These are phyloP conservation scores for Platyrinchus mystaceus DNA, from an alignment of 2,797 vertebrate genomes.

Conservation along the genomic window DNA sequence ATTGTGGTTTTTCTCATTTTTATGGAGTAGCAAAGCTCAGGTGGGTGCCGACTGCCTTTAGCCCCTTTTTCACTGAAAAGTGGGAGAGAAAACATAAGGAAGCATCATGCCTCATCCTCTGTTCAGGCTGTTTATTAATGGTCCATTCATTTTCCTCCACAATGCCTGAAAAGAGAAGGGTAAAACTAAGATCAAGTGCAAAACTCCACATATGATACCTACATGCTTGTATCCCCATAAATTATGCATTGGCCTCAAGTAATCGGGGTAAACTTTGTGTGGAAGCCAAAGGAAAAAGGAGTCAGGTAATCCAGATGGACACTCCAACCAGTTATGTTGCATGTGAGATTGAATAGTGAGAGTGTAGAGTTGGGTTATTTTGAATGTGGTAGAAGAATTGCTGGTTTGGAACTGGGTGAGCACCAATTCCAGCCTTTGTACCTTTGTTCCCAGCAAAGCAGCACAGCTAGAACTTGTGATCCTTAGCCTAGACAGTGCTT, in stretches of 20 bases:
- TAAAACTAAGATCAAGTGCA: background rate
- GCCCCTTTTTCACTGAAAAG: background rate
- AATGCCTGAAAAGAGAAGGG: background rate
- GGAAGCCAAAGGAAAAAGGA: background rate
- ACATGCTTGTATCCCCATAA: fast-evolving
- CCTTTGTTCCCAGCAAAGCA: background rate
- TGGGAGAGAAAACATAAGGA: background rate
- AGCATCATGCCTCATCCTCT: background rate
- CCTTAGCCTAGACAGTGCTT: background rate
- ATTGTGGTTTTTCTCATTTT: background rate
- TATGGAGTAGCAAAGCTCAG: background rate
- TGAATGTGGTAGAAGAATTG: background rate
- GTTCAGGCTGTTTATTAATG: background rate
- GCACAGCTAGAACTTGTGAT: background rate
- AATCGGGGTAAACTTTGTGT: background rate
- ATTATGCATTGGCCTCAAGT: background rate
- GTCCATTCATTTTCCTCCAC: background rate
- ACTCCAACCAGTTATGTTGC: background rate
- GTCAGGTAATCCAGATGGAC: background rate
- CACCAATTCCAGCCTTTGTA: background rate
- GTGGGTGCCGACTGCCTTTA: background rate
- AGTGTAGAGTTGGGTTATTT: background rate
- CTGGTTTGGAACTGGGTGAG: background rate
- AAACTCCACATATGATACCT: background rate
- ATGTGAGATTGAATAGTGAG: background rate